Evolutionary conservation across 2,113 vertebrate genomes (phyloP).

Genomic region (Seriola rivoliana): DNA sequence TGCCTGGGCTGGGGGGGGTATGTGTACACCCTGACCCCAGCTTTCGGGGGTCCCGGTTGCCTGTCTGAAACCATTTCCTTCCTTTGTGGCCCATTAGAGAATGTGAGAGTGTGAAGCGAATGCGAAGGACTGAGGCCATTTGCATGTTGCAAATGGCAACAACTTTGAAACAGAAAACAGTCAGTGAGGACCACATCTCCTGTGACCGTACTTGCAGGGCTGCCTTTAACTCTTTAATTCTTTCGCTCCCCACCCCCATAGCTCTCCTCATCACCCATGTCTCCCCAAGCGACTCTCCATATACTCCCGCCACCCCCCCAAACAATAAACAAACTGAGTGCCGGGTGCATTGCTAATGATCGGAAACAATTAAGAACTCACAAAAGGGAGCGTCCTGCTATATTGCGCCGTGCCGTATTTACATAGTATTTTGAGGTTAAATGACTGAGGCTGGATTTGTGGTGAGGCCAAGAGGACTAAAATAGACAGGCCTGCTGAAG

Average conservation of each 20-base stretch:
- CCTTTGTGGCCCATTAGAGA: slow-evolving; percentile 68
- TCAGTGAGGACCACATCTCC: slow-evolving; percentile 23
- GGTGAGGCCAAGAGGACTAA: slow-evolving; percentile 38
- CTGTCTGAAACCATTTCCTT: slow-evolving; percentile 78
- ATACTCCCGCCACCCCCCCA: slow-evolving; percentile 27
- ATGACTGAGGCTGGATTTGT: slow-evolving; percentile 52
- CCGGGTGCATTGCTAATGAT: slow-evolving; percentile 73
- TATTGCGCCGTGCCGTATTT: slow-evolving; percentile 59
- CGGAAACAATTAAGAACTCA: slow-evolving; percentile 77
- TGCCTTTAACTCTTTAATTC: slow-evolving; percentile 43
- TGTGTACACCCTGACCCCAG: slow-evolving; percentile 75
- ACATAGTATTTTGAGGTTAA: slow-evolving; percentile 70
- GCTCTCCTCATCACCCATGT: slow-evolving; percentile 39
- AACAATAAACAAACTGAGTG: slow-evolving; percentile 74
- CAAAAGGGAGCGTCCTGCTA: slow-evolving; percentile 63
- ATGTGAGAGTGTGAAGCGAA: slow-evolving; percentile 51
- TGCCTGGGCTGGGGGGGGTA: slow-evolving; percentile 56
- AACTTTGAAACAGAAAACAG: slow-evolving; percentile 47
- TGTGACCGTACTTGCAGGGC: neutral
- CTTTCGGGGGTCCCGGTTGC: slow-evolving; percentile 72
- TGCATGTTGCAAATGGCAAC: slow-evolving; percentile 47
- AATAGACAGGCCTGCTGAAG: slow-evolving; percentile 19
- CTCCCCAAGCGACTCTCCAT: slow-evolving; percentile 40
- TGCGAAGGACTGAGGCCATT: slow-evolving; percentile 58
- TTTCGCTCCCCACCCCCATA: slow-evolving; percentile 43